Conservation (phyloP, 1,140 invertebrate species). For the Anthonomus grandis region DNA sequence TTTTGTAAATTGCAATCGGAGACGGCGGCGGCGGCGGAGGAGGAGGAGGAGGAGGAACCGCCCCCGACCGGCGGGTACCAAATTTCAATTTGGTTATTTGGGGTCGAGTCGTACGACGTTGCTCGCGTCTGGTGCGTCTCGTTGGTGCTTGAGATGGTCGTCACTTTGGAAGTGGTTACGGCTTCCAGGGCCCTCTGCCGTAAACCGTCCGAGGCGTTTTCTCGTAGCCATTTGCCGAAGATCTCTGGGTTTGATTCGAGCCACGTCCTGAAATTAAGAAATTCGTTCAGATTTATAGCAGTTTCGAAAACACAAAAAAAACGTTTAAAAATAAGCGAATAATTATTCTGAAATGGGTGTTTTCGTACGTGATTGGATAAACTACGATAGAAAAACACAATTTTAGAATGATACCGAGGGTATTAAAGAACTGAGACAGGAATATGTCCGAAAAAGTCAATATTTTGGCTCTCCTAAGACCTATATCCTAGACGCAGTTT, state of each 20-base stretch:
- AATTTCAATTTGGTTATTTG: slow-evolving; percentile 77
- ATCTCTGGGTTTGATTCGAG: slow-evolving; percentile 58
- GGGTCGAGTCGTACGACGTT: slow-evolving; percentile 63
- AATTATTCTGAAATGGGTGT: too few species aligned
- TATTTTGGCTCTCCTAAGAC: too few species aligned
- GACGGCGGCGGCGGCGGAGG: slow-evolving; percentile 65
- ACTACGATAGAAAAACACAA: too few species aligned
- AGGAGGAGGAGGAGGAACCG: slow-evolving; percentile 67
- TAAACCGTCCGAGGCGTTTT: slow-evolving; percentile 67
- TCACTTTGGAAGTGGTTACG: slow-evolving; percentile 16
- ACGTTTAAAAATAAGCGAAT: too few species aligned
- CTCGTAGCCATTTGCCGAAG: slow-evolving; percentile 68
- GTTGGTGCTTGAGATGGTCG: slow-evolving; percentile 14
- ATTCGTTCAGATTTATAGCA: too few species aligned
- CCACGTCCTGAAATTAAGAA: slow-evolving; percentile 45
- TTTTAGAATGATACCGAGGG: too few species aligned
- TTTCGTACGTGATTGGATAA: too few species aligned
- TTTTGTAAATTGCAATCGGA: slow-evolving; percentile 52
- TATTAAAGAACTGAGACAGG: too few species aligned
- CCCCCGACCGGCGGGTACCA: slow-evolving; percentile 70
- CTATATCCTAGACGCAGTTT: too few species aligned
- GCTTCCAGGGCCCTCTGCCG: slow-evolving; percentile 50
- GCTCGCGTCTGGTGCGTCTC: slow-evolving; percentile 41
- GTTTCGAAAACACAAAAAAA: slow-evolving; percentile 1
- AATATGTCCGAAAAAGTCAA: too few species aligned